Evolutionary conservation across 1,140 invertebrate genomes (phyloP).

Genomic region (Monomorium pharaonis): DNA sequence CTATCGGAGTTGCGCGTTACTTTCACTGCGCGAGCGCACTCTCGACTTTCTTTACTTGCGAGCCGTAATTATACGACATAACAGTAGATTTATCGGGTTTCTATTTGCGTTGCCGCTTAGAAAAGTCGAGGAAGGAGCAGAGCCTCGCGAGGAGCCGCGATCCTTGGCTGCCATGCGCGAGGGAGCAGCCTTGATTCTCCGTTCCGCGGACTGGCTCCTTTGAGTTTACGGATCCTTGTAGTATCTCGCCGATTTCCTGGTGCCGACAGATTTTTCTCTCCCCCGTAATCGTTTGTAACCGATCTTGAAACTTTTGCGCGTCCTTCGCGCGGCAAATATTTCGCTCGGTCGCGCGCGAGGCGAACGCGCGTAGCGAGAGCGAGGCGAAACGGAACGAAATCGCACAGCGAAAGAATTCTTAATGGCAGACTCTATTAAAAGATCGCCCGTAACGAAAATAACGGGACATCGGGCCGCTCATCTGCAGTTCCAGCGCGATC

Average conservation of each 20-base stretch:
- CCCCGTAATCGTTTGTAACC: background rate
- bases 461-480: slow-evolving; percentile 6
- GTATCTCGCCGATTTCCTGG: background rate
- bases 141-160: background rate
- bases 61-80: slow-evolving; percentile 10
- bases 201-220: background rate
- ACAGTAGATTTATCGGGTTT: background rate
- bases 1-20: slow-evolving; percentile 3
- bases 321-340: background rate
- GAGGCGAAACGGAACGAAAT: background rate
- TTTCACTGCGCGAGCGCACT: slow-evolving; percentile 44
- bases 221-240: background rate
- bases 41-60: slow-evolving; percentile 34
- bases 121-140: background rate
- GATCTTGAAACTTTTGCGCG: background rate
- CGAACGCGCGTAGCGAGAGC: no score
- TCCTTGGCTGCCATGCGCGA: background rate
- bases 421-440: slow-evolving; percentile 35
- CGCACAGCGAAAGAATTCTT: background rate
- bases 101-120: background rate
- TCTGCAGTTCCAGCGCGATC: slow-evolving; percentile 11
- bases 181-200: background rate
- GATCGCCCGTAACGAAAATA: slow-evolving; percentile 37
- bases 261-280: background rate
- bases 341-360: background rate